phyloP scores from a whole-genome alignment of 2,797 vertebrate species.

The Leptoclinus maculatus region DNA sequence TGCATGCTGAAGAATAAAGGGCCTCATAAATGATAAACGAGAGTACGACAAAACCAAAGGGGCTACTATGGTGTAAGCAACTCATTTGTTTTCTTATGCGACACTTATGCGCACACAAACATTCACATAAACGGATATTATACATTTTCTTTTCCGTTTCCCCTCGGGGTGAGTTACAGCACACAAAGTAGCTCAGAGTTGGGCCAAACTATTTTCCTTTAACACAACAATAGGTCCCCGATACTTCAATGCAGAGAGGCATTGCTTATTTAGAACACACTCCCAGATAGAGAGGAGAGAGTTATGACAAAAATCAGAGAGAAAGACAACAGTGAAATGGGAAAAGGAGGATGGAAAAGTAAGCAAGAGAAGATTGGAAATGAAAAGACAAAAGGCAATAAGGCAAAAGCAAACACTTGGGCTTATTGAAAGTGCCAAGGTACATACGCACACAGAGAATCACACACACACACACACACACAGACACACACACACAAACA shows the following conservation, averaged over 20 bases:
- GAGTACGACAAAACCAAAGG: constrained; percentile 34
- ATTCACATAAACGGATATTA: constrained; percentile 44
- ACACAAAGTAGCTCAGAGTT: constrained; percentile 55
- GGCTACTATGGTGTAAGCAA: constrained; percentile 19
- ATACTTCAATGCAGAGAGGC: constrained; percentile 48
- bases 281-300: constrained; percentile 32
- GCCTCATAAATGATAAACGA: constrained; percentile 73
- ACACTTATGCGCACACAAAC: constrained; percentile 18
- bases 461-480: constrained; percentile 27
- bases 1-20: constrained; percentile 71
- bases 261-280: constrained; percentile 63
- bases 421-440: constrained; percentile 63
- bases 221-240: constrained; percentile 52
- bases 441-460: constrained; percentile 24
- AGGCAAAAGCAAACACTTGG: constrained; percentile 69
- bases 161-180: constrained; percentile 39
- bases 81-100: constrained; percentile 37
- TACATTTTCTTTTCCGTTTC: constrained; percentile 29
- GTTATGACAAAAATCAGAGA: constrained; percentile 36
- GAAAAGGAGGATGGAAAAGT: constrained; percentile 19
- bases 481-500: constrained; percentile 25
- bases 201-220: constrained; percentile 62
- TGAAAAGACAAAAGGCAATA: constrained; percentile 80
- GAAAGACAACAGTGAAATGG: constrained; percentile 42
- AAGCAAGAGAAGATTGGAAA: constrained; percentile 61